Base-by-base conservation (phyloP, 92 coral and sea anemone species). In the Zoanthus solanderi region DNA sequence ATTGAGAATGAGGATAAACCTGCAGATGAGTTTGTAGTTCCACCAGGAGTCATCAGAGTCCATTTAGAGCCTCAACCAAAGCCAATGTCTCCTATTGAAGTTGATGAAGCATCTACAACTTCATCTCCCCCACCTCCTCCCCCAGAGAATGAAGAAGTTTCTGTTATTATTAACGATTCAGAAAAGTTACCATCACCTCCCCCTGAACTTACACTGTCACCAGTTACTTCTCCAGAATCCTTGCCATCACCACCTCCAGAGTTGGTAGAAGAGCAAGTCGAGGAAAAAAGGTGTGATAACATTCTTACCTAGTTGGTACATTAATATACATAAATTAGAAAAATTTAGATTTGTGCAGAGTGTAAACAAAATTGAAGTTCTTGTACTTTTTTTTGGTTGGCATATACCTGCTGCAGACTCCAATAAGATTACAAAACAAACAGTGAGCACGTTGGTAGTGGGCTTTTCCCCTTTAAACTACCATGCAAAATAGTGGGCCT, bases 231-330 rank as follows among this genome's bases (percentile, higher is more conserved):
- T 48, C 85, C 85, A 5, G 75, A 81, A 23, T 37, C 34, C 18
- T 72, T 95, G 69, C 98, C 98, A 0, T 95, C 98, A 61, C 98
- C 98, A n/a, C 98, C 98, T 44, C 96, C 98, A 61, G 96, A 95
- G 87, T 68, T 93, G 78, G 76, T 89, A 18, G 73, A 92, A 45
- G 98, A 94, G 32, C 46, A 63, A 14, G 58, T 87, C 57, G 89
- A 83, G 78, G 89, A 69, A 79, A 90, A 87, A 44, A 84, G 78
- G 80, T 72, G 48, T 30, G 79, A 9, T 23, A 7, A 17, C 2
- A 50, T 50, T 47, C 52, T 47, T 23, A 23, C 23, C 23, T 23
- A 23, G 23, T 23, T 23, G 23, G 42, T 37, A 37, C 42, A 37
- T 37, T 37, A 37, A 37, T 37, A 37, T 37, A 37, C 42, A 37